Conservation (phyloP, 2,113 vertebrate species). For the Odocoileus virginianus region DNA sequence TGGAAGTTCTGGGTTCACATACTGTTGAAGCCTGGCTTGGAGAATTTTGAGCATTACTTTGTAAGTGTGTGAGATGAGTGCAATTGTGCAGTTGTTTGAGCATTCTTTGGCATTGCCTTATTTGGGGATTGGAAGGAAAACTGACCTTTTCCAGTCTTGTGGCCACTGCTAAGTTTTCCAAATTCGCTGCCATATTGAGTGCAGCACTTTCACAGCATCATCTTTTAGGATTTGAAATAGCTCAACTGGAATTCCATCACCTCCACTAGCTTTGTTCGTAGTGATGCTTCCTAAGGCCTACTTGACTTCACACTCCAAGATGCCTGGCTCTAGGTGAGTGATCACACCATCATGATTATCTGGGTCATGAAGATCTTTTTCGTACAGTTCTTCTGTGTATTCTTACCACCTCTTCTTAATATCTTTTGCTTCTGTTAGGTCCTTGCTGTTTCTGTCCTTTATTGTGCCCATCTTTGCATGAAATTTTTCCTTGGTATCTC, state of each 20-base stretch:
- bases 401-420: not conserved
- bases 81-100: not conserved
- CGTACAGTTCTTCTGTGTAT: not conserved
- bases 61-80: not conserved
- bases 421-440: not conserved
- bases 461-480: not conserved
- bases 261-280: not conserved
- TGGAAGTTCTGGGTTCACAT: not conserved
- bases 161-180: not conserved
- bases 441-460: not conserved
- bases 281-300: not conserved
- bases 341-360: not conserved
- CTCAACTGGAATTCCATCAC: not conserved
- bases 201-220: not conserved
- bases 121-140: not conserved
- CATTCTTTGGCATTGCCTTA: not conserved
- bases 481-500: not conserved
- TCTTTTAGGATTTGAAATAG: not conserved
- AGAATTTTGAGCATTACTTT: not conserved
- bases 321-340: not conserved
- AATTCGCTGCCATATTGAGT: not conserved
- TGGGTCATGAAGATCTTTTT: not conserved
- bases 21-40: not conserved
- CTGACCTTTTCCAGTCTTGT: not conserved
- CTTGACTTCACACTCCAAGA: not conserved